phyloP scores from a whole-genome alignment of 2,113 vertebrate species.

The Gnathonemus echidnorhynchus region DNA sequence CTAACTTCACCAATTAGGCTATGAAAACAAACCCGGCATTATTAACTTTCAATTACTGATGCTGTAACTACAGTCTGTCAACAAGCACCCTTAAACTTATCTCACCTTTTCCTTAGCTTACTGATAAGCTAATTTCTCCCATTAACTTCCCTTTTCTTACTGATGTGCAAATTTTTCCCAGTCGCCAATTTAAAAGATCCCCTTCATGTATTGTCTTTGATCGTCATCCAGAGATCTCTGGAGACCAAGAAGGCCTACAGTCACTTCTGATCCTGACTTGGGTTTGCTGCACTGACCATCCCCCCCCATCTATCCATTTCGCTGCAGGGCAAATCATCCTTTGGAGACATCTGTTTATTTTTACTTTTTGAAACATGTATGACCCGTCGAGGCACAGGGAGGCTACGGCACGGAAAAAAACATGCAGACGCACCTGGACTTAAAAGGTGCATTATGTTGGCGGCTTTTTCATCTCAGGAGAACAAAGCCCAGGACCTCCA shows the following conservation, averaged over 20 bases:
- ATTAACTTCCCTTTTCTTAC: not conserved
- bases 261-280: not conserved
- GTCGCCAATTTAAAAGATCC: not conserved
- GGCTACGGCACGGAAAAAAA: not conserved
- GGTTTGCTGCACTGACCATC: not conserved
- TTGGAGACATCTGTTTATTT: not conserved
- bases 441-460: not conserved
- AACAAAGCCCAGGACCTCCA: not conserved
- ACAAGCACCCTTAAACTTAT: not conserved
- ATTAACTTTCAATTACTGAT: not conserved
- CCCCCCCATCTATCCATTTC: not conserved
- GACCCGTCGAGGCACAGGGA: not conserved
- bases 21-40: not conserved
- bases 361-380: not conserved
- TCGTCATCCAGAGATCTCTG: not conserved
- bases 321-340: not conserved
- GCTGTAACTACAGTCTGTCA: not conserved
- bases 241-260: not conserved
- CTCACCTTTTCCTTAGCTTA: not conserved
- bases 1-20: not conserved
- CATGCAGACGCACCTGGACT: not conserved
- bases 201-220: not conserved
- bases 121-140: not conserved
- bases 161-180: not conserved
- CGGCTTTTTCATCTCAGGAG: constrained; percentile 13